Conservation (phyloP, 2,888 invertebrate species). For the Chesias legatella region DNA sequence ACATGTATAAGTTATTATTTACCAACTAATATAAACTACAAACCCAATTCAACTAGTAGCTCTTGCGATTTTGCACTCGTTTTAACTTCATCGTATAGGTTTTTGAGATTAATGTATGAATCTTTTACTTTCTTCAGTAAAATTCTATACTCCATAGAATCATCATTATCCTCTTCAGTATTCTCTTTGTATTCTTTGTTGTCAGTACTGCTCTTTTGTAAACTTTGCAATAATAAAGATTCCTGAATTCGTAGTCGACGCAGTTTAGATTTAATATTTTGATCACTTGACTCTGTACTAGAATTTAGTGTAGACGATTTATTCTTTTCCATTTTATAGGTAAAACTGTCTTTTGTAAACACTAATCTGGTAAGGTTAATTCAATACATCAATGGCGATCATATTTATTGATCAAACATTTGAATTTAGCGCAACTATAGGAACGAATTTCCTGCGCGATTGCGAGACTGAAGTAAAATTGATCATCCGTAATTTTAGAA, state of each 20-base stretch:
- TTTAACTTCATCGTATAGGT: slow-evolving; percentile 55
- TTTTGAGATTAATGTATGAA: slow-evolving; percentile 28
- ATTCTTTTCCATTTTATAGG: slow-evolving; percentile 18
- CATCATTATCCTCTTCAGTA: slow-evolving; percentile 9
- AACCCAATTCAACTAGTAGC: slow-evolving; percentile 42
- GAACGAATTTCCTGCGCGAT: too few relatives aligned
- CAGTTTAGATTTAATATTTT: slow-evolving; percentile 41
- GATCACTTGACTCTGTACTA: slow-evolving; percentile 9
- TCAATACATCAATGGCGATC: neutral
- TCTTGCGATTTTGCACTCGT: slow-evolving; percentile 41
- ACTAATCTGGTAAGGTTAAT: too few relatives aligned
- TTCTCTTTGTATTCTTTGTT: slow-evolving; percentile 5
- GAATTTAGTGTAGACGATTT: slow-evolving; percentile 7
- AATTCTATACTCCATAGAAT: slow-evolving; percentile 33
- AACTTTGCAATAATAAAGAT: slow-evolving; percentile 43
- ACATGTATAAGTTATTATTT: too few relatives aligned
- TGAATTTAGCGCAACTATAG: slow-evolving; percentile 1
- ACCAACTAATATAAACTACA: too few relatives aligned
- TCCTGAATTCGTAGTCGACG: slow-evolving; percentile 66
- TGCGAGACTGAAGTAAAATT: too few relatives aligned
- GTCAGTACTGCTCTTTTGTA: slow-evolving; percentile 20
- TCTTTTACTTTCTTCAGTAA: slow-evolving; percentile 39
- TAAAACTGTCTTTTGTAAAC: too few relatives aligned
- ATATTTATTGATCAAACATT: neutral
- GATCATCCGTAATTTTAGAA: too few relatives aligned